phyloP scores from a whole-genome alignment of 2,113 vertebrate genomes.

The Gymnarchus niloticus region DNA sequence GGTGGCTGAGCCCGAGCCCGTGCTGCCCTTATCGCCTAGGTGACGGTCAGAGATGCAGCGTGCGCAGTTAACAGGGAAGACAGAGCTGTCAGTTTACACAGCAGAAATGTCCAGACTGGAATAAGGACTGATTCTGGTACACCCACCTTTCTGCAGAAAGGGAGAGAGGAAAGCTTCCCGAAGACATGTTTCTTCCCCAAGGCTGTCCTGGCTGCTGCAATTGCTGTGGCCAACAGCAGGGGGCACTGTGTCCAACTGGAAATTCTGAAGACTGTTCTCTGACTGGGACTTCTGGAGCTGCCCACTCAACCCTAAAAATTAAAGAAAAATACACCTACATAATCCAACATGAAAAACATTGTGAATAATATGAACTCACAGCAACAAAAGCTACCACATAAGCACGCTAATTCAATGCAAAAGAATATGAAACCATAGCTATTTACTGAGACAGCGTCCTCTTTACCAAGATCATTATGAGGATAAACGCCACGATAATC shows the following conservation, averaged over 20 bases:
- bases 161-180: slow-evolving; percentile 91
- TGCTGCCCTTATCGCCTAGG: slow-evolving; percentile 90
- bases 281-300: slow-evolving; percentile 82
- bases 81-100: neutral
- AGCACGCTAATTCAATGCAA: neutral
- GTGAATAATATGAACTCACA: neutral
- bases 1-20: slow-evolving; percentile 93
- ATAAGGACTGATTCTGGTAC: neutral
- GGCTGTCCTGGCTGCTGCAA: slow-evolving; percentile 75
- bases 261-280: slow-evolving; percentile 76
- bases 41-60: neutral
- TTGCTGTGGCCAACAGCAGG: slow-evolving; percentile 57
- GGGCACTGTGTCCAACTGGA: slow-evolving; percentile 70
- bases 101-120: neutral
- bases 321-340: neutral
- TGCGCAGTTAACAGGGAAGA: neutral
- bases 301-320: slow-evolving; percentile 64
- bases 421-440: neutral
- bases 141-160: slow-evolving; percentile 82
- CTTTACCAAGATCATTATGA: neutral
- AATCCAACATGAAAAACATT: neutral
- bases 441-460: neutral
- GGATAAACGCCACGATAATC: too few species aligned
- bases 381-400: neutral
- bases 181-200: slow-evolving; percentile 49